Evolutionary conservation across 2,888 invertebrate species (phyloP).

Genomic region (Hanleya hanleyi): DNA sequence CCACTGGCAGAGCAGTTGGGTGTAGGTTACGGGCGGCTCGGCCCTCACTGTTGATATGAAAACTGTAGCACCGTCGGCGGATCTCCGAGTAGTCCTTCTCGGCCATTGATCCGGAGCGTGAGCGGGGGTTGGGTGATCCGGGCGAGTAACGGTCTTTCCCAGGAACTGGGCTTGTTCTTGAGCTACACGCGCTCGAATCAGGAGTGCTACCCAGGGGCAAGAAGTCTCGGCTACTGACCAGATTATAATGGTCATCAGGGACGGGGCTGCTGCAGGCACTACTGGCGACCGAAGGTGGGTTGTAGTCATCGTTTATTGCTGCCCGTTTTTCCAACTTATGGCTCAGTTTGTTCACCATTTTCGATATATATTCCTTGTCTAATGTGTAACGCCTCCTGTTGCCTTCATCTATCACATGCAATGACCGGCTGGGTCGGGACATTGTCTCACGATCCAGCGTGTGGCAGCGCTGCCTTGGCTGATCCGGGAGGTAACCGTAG

Average conservation of each 20-base stretch:
- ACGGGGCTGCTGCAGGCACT: conserved; percentile 61
- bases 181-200: conserved; percentile 49
- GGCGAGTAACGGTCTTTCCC: conserved; percentile 50
- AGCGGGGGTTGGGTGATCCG: conserved; percentile 44
- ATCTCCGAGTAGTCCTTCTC: conserved; percentile 52
- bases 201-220: conserved; percentile 52
- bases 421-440: conserved; percentile 46
- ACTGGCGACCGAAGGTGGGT: conserved; percentile 60
- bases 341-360: conserved; percentile 57
- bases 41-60: conserved; percentile 63
- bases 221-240: conserved; percentile 51
- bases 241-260: conserved; percentile 51
- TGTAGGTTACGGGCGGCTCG: conserved; percentile 47
- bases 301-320: conserved; percentile 52
- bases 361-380: conserved; percentile 62
- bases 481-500: conserved; percentile 56
- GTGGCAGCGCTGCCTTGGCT: conserved; percentile 60
- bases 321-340: conserved; percentile 56
- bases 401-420: conserved; percentile 64
- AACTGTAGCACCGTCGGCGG: conserved; percentile 64
- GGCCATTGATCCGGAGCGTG: conserved; percentile 59
- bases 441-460: conserved; percentile 62
- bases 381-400: conserved; percentile 57
- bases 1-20: conserved; percentile 7
- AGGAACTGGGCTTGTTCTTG: conserved; percentile 52